Evolutionary conservation across 2,113 vertebrate genomes (phyloP), one percentile per base, ranked within the genome.

Genomic region (Triplophysa tibetana): DNA sequence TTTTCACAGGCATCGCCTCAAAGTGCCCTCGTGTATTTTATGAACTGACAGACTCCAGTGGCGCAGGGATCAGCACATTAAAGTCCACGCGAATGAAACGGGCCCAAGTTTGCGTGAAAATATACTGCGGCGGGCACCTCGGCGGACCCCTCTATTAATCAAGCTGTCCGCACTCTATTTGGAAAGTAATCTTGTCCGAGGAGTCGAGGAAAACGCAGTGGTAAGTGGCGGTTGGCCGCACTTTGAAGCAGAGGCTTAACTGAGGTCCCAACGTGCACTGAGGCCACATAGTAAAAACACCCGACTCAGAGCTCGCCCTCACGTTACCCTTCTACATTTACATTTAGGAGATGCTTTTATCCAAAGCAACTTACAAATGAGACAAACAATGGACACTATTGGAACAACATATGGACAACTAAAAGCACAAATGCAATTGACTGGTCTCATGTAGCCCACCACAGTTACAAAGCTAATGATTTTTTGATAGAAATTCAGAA

Each of bases 161-260:
- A 92, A 90, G 82, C 91, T 93, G 91, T 93, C 91, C 83, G 78
- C 91, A 91, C 91, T 90, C 89, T 92, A 92, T 93, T 93, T 93
- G 88, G 86, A 93, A 89, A 92, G 93, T 90, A 92, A 92, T 91
- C 90, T 89, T 84, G 88, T 84, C 90, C 90, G 86, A 90, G 89
- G 87, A 87, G 89, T 86, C 86, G 85, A 92, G 89, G 89, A 89
- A 90, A 90, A 90, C 88, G 91, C 90, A 89, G 88, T 84, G 78
- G 87, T 91, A 90, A 92, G 90, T 91, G 90, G 86, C 83, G 87
- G 85, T 90, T 85, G 88, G 90, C 87, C 85, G 83, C 89, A 81
- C 90, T 93, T 91, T 91, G 88, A 92, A 92, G 89, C 88, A 86
- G 62, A 38, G 86, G 89, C 78, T 93, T 92, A 92, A 92, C 90